A percentile compares a stretch with the other conserved stretches of the same genome.
Evolutionary conservation across 2,113 vertebrate species (phyloP).

Genomic region (Onychostoma macrolepis): DNA sequence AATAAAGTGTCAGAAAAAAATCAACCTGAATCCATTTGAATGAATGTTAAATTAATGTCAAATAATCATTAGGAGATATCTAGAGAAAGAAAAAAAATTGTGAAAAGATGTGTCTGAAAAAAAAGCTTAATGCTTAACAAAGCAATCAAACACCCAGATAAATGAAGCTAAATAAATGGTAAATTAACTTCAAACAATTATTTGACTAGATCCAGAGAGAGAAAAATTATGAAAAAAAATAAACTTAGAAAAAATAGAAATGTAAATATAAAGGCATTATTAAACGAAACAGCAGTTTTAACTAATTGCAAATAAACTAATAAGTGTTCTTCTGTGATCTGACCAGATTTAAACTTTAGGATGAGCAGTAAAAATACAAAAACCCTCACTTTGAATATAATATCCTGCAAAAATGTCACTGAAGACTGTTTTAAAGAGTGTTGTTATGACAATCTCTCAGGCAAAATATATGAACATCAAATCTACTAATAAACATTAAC

Average conservation of each 20-base stretch:
- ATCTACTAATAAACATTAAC: neutral
- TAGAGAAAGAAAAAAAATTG: neutral
- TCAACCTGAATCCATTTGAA: neutral
- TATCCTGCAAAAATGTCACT: neutral
- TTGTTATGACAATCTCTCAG: neutral
- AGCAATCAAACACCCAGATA: neutral
- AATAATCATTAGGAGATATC: neutral
- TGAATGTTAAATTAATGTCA: neutral
- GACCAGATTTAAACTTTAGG: neutral
- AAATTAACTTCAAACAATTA: neutral
- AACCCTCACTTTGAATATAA: neutral
- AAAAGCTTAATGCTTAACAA: neutral
- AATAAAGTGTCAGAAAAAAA: neutral
- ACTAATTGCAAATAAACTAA: neutral
- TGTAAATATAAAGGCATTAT: neutral
- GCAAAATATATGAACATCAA: neutral
- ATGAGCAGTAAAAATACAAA: neutral
- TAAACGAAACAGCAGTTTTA: neutral
- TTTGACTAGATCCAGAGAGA: neutral
- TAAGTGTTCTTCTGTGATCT: neutral
- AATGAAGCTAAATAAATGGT: neutral
- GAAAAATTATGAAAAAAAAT: neutral
- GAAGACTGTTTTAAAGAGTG: neutral
- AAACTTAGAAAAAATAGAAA: neutral
- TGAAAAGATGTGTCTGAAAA: neutral